phyloP scores from a whole-genome alignment of 2,797 vertebrate species.

The Etheostoma perlongum region DNA sequence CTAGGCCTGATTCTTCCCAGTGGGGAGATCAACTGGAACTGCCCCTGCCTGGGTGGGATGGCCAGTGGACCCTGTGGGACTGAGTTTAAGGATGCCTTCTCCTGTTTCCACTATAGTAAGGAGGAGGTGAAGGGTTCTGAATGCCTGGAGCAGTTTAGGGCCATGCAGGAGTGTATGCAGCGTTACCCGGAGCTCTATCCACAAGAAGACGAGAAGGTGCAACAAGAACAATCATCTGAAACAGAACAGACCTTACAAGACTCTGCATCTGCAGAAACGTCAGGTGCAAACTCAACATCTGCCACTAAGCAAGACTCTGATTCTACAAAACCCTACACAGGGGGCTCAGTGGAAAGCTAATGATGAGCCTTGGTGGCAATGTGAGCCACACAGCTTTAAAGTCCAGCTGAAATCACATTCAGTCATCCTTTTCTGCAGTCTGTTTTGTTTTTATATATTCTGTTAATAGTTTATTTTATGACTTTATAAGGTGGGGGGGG shows the following conservation, averaged over 20 bases:
- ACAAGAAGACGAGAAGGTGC: slow-evolving; percentile 85
- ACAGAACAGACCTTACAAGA: slow-evolving; percentile 67
- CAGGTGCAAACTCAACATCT: slow-evolving; percentile 39
- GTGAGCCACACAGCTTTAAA: neutral
- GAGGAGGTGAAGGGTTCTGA: slow-evolving; percentile 94
- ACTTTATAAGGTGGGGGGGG: neutral
- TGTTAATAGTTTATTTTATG: slow-evolving; percentile 6
- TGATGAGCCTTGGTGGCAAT: neutral
- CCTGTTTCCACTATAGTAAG: slow-evolving; percentile 94
- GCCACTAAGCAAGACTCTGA: slow-evolving; percentile 52
- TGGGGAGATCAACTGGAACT: slow-evolving; percentile 97
- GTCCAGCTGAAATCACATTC: slow-evolving; percentile 8
- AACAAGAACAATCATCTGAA: slow-evolving; percentile 75
- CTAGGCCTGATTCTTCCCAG: slow-evolving; percentile 91
- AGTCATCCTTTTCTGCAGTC: neutral
- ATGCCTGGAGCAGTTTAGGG: slow-evolving; percentile 91
- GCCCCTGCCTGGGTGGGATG: slow-evolving; percentile 94
- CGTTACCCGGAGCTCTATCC: slow-evolving; percentile 94
- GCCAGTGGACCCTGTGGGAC: slow-evolving; percentile 95
- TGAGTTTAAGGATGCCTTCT: slow-evolving; percentile 95
- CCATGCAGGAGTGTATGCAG: slow-evolving; percentile 96
- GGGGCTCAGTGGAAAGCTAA: slow-evolving; percentile 66
- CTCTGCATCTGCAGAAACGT: slow-evolving; percentile 39
- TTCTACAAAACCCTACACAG: slow-evolving; percentile 44
- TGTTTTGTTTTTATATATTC: neutral